These are phyloP conservation scores for Lophius americanus DNA, from an alignment of 2,797 vertebrate genomes.

Conservation along the genomic window DNA sequence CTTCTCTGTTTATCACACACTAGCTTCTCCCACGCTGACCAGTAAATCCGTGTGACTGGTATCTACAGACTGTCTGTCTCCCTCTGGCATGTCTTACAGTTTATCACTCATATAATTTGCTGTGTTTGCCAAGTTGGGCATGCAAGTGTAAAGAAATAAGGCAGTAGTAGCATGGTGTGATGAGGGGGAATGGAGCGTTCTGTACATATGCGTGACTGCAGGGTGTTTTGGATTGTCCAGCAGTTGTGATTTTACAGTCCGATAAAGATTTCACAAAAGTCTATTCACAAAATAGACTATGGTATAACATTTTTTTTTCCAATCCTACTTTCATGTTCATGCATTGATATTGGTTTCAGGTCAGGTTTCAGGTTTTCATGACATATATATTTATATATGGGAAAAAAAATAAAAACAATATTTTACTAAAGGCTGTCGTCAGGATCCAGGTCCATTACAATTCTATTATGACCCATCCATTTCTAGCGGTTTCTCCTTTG, in stretches of 20 bases:
- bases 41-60: constrained; percentile 21
- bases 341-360: too few relatives aligned
- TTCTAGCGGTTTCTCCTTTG: too few relatives aligned
- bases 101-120: constrained; percentile 12
- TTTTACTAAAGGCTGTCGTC: too few relatives aligned
- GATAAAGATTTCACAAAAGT: constrained; percentile 25
- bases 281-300: neutral
- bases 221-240: constrained; percentile 44
- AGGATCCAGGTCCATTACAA: too few relatives aligned
- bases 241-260: constrained; percentile 47
- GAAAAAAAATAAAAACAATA: too few relatives aligned
- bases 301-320: too few relatives aligned
- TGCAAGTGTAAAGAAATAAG: constrained; percentile 19
- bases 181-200: constrained; percentile 23
- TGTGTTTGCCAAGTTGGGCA: constrained; percentile 33
- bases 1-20: constrained; percentile 20
- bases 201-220: constrained; percentile 40
- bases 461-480: too few relatives aligned
- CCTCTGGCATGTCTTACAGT: constrained; percentile 29
- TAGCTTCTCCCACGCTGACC: constrained; percentile 30
- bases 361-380: too few relatives aligned
- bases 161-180: constrained; percentile 48
- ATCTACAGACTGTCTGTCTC: constrained; percentile 55
- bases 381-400: too few relatives aligned
- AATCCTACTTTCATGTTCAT: too few relatives aligned